A percentile compares a stretch with the other conserved stretches of the same genome.
These are phyloP conservation scores for Hydrotaea diabolus DNA, from an alignment of 2,888 invertebrate genomes.

Conservation along the genomic window DNA sequence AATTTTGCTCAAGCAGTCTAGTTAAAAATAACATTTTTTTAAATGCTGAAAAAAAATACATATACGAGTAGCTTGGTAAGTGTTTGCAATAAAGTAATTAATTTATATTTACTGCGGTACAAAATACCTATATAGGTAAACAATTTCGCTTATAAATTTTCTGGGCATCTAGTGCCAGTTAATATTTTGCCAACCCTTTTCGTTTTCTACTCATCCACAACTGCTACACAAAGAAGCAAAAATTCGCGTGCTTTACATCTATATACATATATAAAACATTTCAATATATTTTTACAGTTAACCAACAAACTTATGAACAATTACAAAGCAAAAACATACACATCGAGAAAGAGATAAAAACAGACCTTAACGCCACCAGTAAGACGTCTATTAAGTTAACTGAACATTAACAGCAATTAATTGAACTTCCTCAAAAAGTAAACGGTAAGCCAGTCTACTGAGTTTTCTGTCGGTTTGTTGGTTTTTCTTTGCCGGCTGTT, in stretches of 20 bases:
- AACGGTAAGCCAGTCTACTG: conserved; percentile 27
- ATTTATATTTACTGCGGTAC: too few species aligned
- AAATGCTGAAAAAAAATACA: too few species aligned
- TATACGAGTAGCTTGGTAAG: too few species aligned
- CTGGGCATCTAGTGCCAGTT: too few species aligned
- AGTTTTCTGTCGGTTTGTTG: too few species aligned
- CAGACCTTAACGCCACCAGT: conserved; percentile 64
- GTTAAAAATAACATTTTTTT: too few species aligned
- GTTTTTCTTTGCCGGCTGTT: neutral
- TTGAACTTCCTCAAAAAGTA: conserved; percentile 75
- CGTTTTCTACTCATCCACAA: neutral
- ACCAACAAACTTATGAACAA: conserved; percentile 33
- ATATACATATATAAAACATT: conserved; percentile 12
- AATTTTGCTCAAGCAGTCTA: too few species aligned
- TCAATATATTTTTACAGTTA: conserved; percentile 38
- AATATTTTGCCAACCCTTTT: neutral
- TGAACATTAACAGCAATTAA: conserved; percentile 73
- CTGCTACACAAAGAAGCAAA: neutral
- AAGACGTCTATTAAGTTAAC: conserved; percentile 58
- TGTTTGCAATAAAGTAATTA: too few species aligned
- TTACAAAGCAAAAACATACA: conserved; percentile 42
- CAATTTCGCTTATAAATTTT: too few species aligned
- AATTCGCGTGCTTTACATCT: neutral
- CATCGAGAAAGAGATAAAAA: conserved; percentile 57
- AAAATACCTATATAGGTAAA: too few species aligned